phyloP scores from a whole-genome alignment of 2,113 vertebrate genomes.

The Campylomormyrus numenius region DNA sequence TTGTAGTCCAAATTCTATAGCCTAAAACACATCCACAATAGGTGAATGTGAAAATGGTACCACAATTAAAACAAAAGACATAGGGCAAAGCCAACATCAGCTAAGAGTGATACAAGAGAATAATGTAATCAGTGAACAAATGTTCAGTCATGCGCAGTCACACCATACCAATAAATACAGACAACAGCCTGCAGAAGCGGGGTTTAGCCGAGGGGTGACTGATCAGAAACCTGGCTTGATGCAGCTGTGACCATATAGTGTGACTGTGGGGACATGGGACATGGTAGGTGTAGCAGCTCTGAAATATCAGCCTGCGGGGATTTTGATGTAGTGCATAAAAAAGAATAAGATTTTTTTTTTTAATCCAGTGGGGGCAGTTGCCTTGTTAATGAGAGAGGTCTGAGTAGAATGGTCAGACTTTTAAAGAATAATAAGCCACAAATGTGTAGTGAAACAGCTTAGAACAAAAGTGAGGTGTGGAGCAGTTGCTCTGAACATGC shows the following conservation, averaged over 20 bases:
- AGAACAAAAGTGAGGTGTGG: neutral
- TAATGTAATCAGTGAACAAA: neutral
- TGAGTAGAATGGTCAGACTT: neutral
- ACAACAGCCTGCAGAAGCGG: neutral
- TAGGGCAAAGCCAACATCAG: neutral
- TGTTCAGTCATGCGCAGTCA: neutral
- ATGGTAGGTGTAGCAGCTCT: neutral
- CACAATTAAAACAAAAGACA: neutral
- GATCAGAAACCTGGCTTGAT: neutral
- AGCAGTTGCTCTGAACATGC: neutral
- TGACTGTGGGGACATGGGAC: neutral
- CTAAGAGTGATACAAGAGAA: neutral
- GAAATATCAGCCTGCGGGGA: neutral
- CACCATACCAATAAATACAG: no score
- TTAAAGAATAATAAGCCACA: neutral
- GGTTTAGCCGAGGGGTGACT: neutral
- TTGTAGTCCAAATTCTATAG: neutral
- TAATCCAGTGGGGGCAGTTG: no score
- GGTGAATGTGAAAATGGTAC: neutral
- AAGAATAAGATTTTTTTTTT: no score
- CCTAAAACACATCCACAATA: neutral
- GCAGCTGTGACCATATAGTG: neutral
- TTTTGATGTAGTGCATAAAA: neutral
- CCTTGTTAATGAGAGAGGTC: no score
- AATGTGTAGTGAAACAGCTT: neutral